Evolutionary conservation across 2,113 vertebrate genomes (phyloP).

Genomic region (Saccopteryx leptura): DNA sequence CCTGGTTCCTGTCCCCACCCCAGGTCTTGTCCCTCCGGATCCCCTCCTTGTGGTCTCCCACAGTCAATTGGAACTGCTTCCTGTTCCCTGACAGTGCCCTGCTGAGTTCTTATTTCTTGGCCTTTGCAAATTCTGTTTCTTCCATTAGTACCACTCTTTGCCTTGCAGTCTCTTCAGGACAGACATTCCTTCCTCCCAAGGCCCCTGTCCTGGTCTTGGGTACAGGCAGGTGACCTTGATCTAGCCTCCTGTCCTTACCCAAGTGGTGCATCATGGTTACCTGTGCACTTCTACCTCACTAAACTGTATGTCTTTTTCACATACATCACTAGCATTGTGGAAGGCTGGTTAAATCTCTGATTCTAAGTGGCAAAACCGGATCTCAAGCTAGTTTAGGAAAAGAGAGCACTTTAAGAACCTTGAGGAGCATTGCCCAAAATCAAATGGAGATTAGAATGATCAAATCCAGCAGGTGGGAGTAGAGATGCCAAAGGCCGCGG

Average conservation of each 20-base stretch:
- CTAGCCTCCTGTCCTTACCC: neutral
- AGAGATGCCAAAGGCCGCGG: neutral
- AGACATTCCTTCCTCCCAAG: neutral
- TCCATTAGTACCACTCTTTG: neutral
- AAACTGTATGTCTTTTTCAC: neutral
- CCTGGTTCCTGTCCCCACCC: no score
- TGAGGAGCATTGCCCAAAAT: no score
- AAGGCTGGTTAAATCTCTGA: neutral
- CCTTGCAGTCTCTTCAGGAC: neutral
- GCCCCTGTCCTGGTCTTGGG: accelerated
- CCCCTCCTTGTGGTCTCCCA: neutral
- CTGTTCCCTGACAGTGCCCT: neutral
- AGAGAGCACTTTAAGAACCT: neutral
- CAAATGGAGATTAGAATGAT: neutral
- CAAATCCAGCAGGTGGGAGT: neutral
- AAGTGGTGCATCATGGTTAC: neutral
- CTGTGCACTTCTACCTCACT: neutral
- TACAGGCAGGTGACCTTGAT: neutral
- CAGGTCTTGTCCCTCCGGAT: neutral
- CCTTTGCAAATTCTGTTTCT: neutral
- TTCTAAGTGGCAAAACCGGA: neutral
- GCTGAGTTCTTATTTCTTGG: neutral
- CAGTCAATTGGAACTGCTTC: neutral
- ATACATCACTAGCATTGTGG: neutral
- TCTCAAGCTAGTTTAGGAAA: neutral